Evolutionary conservation across 23 tunicate species (phyloP).

Genomic region (Halocynthia roretzi): DNA sequence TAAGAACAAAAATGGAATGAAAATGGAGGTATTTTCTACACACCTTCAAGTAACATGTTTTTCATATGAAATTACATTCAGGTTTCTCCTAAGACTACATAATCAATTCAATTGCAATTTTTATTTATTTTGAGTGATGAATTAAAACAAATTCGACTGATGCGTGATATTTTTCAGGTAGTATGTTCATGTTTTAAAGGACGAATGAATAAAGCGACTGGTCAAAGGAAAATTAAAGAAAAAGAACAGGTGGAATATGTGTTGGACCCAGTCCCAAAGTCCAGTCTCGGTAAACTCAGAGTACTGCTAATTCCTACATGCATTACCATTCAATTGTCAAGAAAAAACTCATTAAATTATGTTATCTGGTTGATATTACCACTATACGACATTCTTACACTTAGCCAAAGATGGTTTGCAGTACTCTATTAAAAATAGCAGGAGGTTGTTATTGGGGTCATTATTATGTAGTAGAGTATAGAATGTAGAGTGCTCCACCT

Average conservation of each 20-base stretch:
- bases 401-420: background rate
- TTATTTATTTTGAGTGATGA: too few relatives aligned
- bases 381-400: too few relatives aligned
- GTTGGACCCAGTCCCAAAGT: conserved; percentile 73
- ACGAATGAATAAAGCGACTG: background rate
- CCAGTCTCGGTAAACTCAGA: conserved; percentile 65
- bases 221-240: background rate
- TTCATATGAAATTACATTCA: background rate
- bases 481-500: too few relatives aligned
- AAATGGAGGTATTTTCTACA: background rate
- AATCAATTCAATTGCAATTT: background rate
- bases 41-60: background rate
- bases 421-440: too few relatives aligned
- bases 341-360: background rate
- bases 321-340: background rate
- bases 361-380: background rate
- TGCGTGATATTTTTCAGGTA: too few relatives aligned
- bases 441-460: too few relatives aligned
- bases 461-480: too few relatives aligned
- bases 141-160: too few relatives aligned
- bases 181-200: background rate
- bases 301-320: background rate
- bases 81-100: conserved; percentile 1
- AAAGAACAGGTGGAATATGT: conserved; percentile 52
- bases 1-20: background rate